Base-by-base conservation (phyloP, 2,113 vertebrate genomes). In the human region DNA sequence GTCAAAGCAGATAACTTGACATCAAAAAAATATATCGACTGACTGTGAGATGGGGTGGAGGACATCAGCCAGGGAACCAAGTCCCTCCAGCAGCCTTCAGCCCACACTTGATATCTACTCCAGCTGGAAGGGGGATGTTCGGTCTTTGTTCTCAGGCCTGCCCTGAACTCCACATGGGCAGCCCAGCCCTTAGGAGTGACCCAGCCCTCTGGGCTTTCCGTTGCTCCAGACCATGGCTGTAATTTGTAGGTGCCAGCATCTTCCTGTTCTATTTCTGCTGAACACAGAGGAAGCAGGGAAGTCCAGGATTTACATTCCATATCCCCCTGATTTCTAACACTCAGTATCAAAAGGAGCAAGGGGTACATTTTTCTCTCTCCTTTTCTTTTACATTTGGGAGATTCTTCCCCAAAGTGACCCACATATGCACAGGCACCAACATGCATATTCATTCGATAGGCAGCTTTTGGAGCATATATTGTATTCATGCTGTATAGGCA, bases 211-310 rank as follows among this genome's bases (percentile, higher is more conserved):
- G 20, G 22, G 52, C 76, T 85, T 95, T 75, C 94, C 20, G 48
- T 88, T 91, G 45, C 66, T 78, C 50, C 89, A 88, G 90, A 73
- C 40, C 52, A 0, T 40, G 16, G 14, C 92, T 78, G 5, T 96
- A 96, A 97, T 97, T 93, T 96, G 93, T 87, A 97, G 95, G 95
- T 97, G 97, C 95, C 96, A 94, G 93, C 96, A 52, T n/a, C 75
- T 70, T 89, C 84, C 87, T 30, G 43, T 57, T 90, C 87, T 93
- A 75, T 92, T 92, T 96, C 90, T 97, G 89, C 86, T 8, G 8
- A 57, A 43, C 35, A n/a, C 0, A 3, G 84, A 79, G 57, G 83
- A 50, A 14, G 86, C 27, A 8, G 8, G 18, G 35, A 82, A 55
- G 50, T 2, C 76, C 12, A 48, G 72, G 86, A 82, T 68, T 40